phyloP scores from a whole-genome alignment of 2,888 invertebrate genomes.

The Junonia oenone region DNA sequence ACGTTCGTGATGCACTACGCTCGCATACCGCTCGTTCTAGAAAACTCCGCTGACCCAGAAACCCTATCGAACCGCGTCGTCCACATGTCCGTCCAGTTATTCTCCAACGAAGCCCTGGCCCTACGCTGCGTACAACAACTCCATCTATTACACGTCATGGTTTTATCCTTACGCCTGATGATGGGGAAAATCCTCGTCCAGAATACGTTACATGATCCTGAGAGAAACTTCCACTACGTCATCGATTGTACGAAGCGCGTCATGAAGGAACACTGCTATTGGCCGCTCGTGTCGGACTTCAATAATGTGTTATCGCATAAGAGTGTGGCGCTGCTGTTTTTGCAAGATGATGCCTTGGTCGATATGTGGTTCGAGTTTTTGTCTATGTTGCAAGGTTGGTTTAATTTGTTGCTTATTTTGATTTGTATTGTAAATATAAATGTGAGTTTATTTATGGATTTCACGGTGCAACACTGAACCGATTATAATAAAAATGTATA shows the following conservation, averaged over 20 bases:
- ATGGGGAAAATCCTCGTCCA: conserved; percentile 94
- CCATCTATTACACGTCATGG: conserved; percentile 95
- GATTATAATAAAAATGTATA: too few species aligned
- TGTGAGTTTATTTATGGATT: too few species aligned
- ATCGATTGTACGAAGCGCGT: conserved; percentile 95
- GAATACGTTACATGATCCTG: conserved; percentile 89
- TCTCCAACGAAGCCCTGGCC: conserved; percentile 95
- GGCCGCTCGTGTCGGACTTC: conserved; percentile 97
- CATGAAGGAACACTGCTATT: conserved; percentile 99
- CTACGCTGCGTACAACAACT: conserved; percentile 94
- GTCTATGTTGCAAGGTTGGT: conserved; percentile 94
- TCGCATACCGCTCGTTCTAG: conserved; percentile 94
- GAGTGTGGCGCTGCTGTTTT: conserved; percentile 93
- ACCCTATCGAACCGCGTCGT: conserved; percentile 97
- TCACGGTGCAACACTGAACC: too few species aligned
- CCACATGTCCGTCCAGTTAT: conserved; percentile 97
- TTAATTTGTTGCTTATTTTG: too few species aligned
- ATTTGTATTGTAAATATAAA: too few species aligned
- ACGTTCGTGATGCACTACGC: conserved; percentile 98
- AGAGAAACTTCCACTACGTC: conserved; percentile 91
- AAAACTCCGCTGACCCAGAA: conserved; percentile 91
- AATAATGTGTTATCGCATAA: conserved; percentile 97
- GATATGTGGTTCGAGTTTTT: conserved; percentile 98
- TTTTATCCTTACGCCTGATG: conserved; percentile 91
- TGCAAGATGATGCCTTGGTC: conserved; percentile 92